Base-by-base conservation (phyloP, 2,888 invertebrate genomes). In the Conus canariensis region DNA sequence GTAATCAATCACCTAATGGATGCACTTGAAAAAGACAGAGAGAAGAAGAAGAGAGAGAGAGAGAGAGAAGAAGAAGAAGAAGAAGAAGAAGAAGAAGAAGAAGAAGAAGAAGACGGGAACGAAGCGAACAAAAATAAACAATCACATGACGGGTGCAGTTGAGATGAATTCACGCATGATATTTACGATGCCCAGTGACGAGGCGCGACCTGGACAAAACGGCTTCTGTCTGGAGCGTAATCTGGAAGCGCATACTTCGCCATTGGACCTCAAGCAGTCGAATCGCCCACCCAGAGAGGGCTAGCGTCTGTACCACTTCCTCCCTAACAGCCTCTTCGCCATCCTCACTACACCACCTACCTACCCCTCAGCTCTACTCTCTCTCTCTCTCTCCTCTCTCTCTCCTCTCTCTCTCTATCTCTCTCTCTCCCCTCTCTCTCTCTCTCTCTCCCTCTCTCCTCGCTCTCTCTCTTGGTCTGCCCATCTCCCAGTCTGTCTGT, bases 151-250 rank as follows among this genome's bases (percentile, higher is more conserved):
- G n/a, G 74, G n/a, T 10, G 74, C 74, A 74, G 9, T 25, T n/a
- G 74, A 74, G 74, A 74, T 74, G 25, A 74, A 74, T n/a, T 22
- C n/a, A 74, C 22, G 70, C 70, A n/a, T 74, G 70, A 74, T 74
- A 22, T 74, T 74, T 74, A 74, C 70, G 74, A 74, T n/a, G 74
- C 74, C n/a, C 22, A 1, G 9, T 74, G 22, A 74, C n/a, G 74
- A 74, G 74, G n/a, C 8, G n/a, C 22, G 25, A 74, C 25, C 74
- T 8, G 5, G 22, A n/a, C 25, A 74, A 74, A 74, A n/a, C 22
- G 74, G n/a, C 74, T 22, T 19, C 22, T 74, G 74, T 74, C 74
- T 74, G n/a, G 74, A 74, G 45, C 3, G 2, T 45, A 3, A 45
- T 3, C 4, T 45, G 45, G 45, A 45, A 45, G 45, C 45, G 45